Evolutionary conservation across 2,113 vertebrate species (phyloP).

Genomic region (Lagopus muta): DNA sequence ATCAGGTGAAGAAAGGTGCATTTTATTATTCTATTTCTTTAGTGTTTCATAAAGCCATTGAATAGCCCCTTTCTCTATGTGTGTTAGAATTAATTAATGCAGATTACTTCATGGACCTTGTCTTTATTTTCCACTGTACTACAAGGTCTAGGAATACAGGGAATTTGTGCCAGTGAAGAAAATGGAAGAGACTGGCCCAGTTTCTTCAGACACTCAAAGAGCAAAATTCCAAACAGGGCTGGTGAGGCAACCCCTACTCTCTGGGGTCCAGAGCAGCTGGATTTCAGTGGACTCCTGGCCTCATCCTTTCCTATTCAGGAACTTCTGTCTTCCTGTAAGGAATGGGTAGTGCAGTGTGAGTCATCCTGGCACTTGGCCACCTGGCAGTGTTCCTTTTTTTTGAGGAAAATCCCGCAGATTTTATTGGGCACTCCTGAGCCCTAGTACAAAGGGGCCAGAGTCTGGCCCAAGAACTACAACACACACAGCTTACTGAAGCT

Average conservation of each 20-base stretch:
- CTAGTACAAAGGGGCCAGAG: conserved; percentile 45
- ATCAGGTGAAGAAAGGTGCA: background rate
- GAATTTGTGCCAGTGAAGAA: background rate
- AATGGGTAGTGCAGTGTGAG: conserved; percentile 32
- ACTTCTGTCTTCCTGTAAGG: conserved; percentile 66
- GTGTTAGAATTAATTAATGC: background rate
- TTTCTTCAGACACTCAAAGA: background rate
- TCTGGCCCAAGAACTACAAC: conserved; percentile 16
- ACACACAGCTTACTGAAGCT: background rate
- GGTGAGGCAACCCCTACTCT: background rate
- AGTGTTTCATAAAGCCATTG: background rate
- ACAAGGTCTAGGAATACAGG: background rate
- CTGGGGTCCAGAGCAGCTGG: background rate
- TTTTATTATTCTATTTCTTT: background rate
- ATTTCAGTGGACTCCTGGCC: conserved; percentile 26
- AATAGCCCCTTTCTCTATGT: background rate
- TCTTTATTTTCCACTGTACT: background rate
- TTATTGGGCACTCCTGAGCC: conserved; percentile 42
- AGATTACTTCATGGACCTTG: background rate
- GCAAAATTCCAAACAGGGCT: background rate
- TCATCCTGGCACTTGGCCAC: conserved; percentile 41
- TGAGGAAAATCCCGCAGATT: background rate
- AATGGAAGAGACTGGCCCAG: background rate
- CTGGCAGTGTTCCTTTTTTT: conserved; percentile 38
- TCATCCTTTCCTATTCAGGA: conserved; percentile 64